Evolutionary conservation across 2,797 vertebrate genomes (phyloP).

Genomic region (Chelon labrosus): DNA sequence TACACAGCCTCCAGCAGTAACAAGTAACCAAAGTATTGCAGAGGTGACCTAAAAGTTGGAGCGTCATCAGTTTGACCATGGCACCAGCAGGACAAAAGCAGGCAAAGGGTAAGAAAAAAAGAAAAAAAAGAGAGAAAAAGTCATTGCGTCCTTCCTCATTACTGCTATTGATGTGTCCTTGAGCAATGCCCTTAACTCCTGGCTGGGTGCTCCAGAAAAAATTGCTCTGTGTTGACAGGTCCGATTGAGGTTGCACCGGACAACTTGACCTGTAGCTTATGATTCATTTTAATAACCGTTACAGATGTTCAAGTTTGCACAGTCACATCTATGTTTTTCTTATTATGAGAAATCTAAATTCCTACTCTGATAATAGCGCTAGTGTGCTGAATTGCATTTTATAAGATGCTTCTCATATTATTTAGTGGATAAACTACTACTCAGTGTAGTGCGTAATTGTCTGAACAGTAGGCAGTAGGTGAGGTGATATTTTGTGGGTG

Average conservation of each 20-base stretch:
- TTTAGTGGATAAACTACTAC: background rate
- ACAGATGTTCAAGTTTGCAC: background rate
- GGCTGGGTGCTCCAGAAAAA: no score
- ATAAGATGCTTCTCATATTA: no score
- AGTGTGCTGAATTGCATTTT: background rate
- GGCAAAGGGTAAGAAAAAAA: background rate
- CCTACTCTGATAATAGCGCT: background rate
- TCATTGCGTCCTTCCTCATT: background rate
- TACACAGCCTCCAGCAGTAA: no score
- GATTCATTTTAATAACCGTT: background rate
- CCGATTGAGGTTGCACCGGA: constrained; percentile 3
- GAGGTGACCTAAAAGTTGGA: background rate
- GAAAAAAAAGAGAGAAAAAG: background rate
- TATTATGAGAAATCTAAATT: background rate
- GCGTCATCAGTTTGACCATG: background rate
- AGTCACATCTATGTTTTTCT: background rate
- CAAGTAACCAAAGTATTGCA: background rate
- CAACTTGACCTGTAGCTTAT: no score
- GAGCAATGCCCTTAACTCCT: background rate
- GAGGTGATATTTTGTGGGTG: no score
- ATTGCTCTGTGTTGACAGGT: background rate
- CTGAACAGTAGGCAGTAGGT: background rate
- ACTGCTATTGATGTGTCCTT: background rate
- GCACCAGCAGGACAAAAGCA: background rate
- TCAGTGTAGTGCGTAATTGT: no score